These are phyloP conservation scores for Microctonus hyperodae DNA, from an alignment of 2,888 invertebrate species.

Conservation along the genomic window DNA sequence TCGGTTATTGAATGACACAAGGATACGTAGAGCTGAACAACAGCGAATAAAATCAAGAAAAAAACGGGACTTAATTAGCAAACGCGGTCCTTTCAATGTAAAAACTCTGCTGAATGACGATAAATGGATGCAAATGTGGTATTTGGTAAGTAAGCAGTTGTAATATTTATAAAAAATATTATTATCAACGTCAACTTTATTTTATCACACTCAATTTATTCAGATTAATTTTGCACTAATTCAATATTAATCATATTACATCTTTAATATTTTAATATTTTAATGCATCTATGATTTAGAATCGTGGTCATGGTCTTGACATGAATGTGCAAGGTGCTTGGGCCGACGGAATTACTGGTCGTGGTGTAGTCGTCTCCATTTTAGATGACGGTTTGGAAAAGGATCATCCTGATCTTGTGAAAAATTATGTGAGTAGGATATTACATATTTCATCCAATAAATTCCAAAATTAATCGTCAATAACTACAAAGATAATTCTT, in stretches of 20 bases:
- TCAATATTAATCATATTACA: background rate
- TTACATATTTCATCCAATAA: no score
- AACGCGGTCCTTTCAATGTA: slow-evolving; percentile 48
- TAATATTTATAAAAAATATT: background rate
- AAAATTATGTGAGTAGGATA: slow-evolving; percentile 96
- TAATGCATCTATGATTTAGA: slow-evolving; percentile 67
- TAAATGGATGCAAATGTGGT: slow-evolving; percentile 97
- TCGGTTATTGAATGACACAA: slow-evolving; percentile 74
- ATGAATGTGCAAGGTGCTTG: slow-evolving; percentile 98
- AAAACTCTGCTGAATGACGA: slow-evolving; percentile 77
- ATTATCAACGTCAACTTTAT: background rate
- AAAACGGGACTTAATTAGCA: slow-evolving; percentile 77
- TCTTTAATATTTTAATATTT: no score
- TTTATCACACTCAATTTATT: background rate
- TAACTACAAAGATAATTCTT: background rate
- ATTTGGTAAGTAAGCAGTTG: slow-evolving; percentile 78
- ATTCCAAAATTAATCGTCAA: no score
- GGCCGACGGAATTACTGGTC: slow-evolving; percentile 92
- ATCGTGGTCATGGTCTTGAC: slow-evolving; percentile 89
- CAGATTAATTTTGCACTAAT: no score
- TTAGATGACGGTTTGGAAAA: slow-evolving; percentile 96
- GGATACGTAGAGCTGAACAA: slow-evolving; percentile 85
- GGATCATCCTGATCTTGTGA: slow-evolving; percentile 90
- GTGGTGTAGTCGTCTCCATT: slow-evolving; percentile 95
- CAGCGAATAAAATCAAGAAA: slow-evolving; percentile 80